Conservation (phyloP, 2,113 vertebrate genomes). For the Sakesphorus luctuosus region DNA sequence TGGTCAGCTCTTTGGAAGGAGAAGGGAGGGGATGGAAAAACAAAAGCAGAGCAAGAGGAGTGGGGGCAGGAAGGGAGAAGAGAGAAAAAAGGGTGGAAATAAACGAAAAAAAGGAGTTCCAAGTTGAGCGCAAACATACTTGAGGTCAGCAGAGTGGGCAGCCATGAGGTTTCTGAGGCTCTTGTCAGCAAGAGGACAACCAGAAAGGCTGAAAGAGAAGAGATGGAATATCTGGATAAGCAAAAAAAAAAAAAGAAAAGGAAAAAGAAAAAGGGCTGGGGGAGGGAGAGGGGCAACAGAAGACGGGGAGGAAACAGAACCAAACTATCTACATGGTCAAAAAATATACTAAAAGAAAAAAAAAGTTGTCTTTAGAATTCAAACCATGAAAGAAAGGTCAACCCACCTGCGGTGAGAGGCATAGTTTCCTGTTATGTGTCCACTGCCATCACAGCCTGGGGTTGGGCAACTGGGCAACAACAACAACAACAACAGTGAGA, state of each 20-base stretch:
- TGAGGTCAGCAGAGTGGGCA: conserved; percentile 99
- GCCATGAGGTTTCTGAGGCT: conserved; percentile 99
- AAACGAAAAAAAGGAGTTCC: conserved; percentile 70
- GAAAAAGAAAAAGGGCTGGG: conserved; percentile 32
- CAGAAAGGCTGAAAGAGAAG: conserved; percentile 98
- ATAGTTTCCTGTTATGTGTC: conserved; percentile 99
- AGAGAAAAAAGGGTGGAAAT: conserved; percentile 23
- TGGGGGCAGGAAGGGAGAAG: conserved; percentile 5
- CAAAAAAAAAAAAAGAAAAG: conserved; percentile 55
- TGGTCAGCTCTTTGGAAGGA: conserved; percentile 26
- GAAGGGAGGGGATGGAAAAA: conserved; percentile 56
- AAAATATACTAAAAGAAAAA: conserved; percentile 5
- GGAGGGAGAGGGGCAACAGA: conserved; percentile 58
- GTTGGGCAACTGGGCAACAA: conserved; percentile 90
- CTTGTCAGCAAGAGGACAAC: conserved; percentile 99
- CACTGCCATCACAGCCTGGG: conserved; percentile 96
- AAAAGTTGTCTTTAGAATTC: conserved; percentile 12
- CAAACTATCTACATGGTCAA: conserved; percentile 62
- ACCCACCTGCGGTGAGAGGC: conserved; percentile 98
- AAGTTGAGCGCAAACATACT: conserved; percentile 93
- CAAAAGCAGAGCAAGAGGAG: conserved; percentile 50
- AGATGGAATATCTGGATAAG: conserved; percentile 79
- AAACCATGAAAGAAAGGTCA: not conserved
- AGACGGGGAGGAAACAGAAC: conserved; percentile 65
- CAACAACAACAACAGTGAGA: conserved; percentile 41